Evolutionary conservation across 2,888 invertebrate species (phyloP), one percentile per base, ranked within the genome.

Genomic region (Acleris emargana): DNA sequence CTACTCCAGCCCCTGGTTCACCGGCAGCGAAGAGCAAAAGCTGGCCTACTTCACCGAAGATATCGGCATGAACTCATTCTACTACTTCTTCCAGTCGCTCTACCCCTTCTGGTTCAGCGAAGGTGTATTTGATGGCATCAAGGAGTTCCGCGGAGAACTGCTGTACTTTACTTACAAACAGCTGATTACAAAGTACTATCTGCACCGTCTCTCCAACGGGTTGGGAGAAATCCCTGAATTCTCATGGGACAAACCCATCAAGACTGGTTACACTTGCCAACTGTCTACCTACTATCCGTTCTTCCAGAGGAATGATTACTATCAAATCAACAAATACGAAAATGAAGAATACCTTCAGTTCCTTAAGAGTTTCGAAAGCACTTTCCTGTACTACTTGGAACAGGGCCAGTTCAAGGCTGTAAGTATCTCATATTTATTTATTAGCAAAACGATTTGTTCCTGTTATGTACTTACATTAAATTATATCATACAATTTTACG

Each of bases 41-140:
- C 72, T 96, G 64, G 89, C 94, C 45, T 96, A 96, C 85, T 95
- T 95, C 84, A 95, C 94, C 38, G 95, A 96, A 78, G 96, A 96
- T 76, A 88, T 96, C 72, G 95, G 94, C 67, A 86, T 95, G 75
- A 96, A 95, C 83, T 78, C 93, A 0, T 95, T 92, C 84, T 95
- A 96, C 88, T 94, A 93, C 83, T 94, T 93, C 83, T 93, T 94
- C 87, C 94, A 95, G 76, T 78, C 92, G 69, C 92, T 94, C 66
- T 93, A 93, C 76, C 95, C 95, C 47, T 95, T 94, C 92, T 95
- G 95, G 94, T 86, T 95, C 80, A 88, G 17, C 45, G 45, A 91
- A 55, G 92, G 93, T 61, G 86, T 93, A 25, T 86, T 89, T 66
- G 87, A 86, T 69, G 62, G 86, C 50, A 70, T 81, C 76, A 94